Percentiles rank a stretch among this genome's conserved stretches.
Conservation (phyloP, 2,797 vertebrate genomes). For the Glyptemys insculpta region DNA sequence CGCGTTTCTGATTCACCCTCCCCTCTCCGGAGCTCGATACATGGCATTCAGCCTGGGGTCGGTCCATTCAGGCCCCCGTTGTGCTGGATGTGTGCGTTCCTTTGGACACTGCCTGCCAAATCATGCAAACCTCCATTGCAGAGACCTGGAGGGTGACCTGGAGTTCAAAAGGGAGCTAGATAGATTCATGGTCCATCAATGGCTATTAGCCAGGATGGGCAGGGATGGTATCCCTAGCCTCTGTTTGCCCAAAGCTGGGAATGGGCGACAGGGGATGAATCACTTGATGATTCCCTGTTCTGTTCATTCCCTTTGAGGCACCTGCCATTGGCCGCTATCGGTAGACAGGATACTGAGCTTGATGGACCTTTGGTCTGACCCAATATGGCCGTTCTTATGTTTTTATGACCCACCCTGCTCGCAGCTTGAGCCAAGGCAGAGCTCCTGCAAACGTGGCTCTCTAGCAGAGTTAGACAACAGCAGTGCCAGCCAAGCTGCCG, state of each 20-base stretch:
- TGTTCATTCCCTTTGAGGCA: too few species aligned
- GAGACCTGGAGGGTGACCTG: not conserved
- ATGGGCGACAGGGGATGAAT: too few species aligned
- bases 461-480: rapidly evolving
- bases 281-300: too few species aligned
- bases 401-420: not conserved
- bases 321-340: too few species aligned
- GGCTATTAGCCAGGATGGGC: too few species aligned
- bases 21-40: not conserved
- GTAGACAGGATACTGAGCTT: too few species aligned
- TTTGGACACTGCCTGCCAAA: not conserved
- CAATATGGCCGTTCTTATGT: too few species aligned
- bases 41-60: rapidly evolving
- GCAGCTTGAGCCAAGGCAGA: not conserved
- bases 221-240: too few species aligned
- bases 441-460: rapidly evolving
- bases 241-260: too few species aligned
- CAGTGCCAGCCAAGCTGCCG: rapidly evolving
- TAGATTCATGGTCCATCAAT: too few species aligned
- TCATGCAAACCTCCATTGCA: not conserved
- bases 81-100: not conserved
- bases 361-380: too few species aligned
- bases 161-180: too few species aligned
- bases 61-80: not conserved
- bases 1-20: not conserved